phyloP scores from a whole-genome alignment of 2,113 vertebrate species.

The Spermophilus dauricus region DNA sequence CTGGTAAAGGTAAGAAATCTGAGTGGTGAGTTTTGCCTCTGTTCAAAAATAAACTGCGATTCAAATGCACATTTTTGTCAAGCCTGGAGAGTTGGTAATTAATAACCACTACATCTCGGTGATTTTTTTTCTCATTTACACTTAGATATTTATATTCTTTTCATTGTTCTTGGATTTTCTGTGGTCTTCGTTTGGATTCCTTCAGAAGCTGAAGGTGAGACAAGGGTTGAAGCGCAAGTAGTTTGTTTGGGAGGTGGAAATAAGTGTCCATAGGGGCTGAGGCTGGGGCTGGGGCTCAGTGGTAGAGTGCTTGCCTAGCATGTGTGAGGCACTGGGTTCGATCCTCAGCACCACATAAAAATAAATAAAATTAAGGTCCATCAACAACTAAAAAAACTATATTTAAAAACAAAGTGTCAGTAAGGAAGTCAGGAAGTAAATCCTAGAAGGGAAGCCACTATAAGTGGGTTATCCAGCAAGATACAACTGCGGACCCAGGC shows the following conservation, averaged over 20 bases:
- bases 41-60: too few relatives aligned
- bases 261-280: neutral
- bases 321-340: too few relatives aligned
- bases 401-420: too few relatives aligned
- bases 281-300: too few relatives aligned
- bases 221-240: neutral
- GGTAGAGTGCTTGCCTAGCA: too few relatives aligned
- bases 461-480: slow-evolving; percentile 6
- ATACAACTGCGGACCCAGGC: neutral
- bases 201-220: neutral
- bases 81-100: slow-evolving; percentile 14
- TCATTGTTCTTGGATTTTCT: slow-evolving; percentile 26
- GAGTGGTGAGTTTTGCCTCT: slow-evolving; percentile 8
- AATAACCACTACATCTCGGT: neutral
- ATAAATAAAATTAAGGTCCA: too few relatives aligned
- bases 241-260: slow-evolving; percentile 15
- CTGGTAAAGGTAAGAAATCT: slow-evolving; percentile 3
- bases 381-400: too few relatives aligned
- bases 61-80: slow-evolving; percentile 20
- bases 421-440: neutral
- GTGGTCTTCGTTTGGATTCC: neutral
- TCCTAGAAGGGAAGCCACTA: neutral
- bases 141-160: slow-evolving; percentile 10
- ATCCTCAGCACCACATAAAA: too few relatives aligned
- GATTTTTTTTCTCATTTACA: slow-evolving; percentile 8